Percentiles rank a stretch among this genome's conserved stretches.
Evolutionary conservation across 35 echinoderm and acorn worm species (phyloP).

Genomic region (Lytechinus pictus): DNA sequence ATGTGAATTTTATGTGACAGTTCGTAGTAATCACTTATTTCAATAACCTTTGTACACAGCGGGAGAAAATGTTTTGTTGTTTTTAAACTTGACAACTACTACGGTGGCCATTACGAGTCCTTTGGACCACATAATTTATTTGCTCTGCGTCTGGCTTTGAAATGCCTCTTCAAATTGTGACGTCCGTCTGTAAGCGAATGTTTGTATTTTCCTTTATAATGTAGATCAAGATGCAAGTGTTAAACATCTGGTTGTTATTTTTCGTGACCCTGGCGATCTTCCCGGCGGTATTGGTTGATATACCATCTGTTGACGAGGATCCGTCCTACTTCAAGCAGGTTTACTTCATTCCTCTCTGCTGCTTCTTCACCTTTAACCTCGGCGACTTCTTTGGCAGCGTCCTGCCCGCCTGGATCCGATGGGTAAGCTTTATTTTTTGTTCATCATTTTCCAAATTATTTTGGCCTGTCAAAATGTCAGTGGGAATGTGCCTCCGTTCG

Average conservation of each 20-base stretch:
- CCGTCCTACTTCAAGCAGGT: constrained; percentile 58
- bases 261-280: constrained; percentile 91
- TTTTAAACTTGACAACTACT: not conserved
- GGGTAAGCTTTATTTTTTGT: constrained; percentile 56
- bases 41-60: not conserved
- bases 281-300: constrained; percentile 72
- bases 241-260: constrained; percentile 95
- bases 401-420: constrained; percentile 80
- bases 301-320: constrained; percentile 55
- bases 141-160: not conserved
- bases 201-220: not conserved
- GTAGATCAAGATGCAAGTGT: constrained; percentile 81
- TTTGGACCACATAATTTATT: not conserved
- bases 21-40: too few species aligned
- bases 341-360: constrained; percentile 85
- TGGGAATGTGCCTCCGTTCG: not conserved
- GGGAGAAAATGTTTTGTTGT: not conserved
- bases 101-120: not conserved
- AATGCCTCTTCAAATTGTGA: not conserved
- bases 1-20: too few species aligned
- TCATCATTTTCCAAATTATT: too few species aligned
- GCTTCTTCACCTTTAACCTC: constrained; percentile 94
- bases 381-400: constrained; percentile 90
- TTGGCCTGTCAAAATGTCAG: too few species aligned
- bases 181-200: not conserved